Evolutionary conservation across 2,113 vertebrate genomes (phyloP), one percentile per base, ranked within the genome.

Genomic region (Hydrolagus affinis): DNA sequence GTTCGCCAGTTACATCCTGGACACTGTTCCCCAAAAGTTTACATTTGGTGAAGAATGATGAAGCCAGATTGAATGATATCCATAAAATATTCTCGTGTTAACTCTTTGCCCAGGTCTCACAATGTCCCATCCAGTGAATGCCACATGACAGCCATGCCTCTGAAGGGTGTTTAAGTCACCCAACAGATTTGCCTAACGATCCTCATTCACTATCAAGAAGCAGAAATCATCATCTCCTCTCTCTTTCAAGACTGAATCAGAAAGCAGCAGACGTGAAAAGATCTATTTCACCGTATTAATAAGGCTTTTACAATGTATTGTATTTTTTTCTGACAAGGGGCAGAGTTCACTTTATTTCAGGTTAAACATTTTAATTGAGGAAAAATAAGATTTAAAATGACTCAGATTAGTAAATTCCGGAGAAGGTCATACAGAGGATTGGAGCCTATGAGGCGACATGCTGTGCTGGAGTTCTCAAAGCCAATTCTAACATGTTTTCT

Each of bases 401-500:
- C 17, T 17, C 10, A 66, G 59, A 68, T 32, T 25, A 17, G 62
- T 10, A 14, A 28, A 83, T 83, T 15, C 4, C 8, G 1, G 15
- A 32, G 28, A 66, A 32, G 23, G 7, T 62, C 11, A 11, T 2
- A 11, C 60, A 30, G 78, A 83, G 62, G 60, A 83, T 44, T 44
- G 30, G 56, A 30, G 60, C 17, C 44, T 44, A 3, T 28, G 25
- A 83, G 25, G 25, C 8, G 23, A 30, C 14, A 28, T 15, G 30
- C 60, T 66, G 62, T 7, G 56, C 14, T 80, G 57, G 23, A 75
- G 71, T 74, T 15, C 23, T 17, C 70, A 59, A 17, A 25, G 59
- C 71, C 85, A 75, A 75, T 86, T 86, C 28, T 60, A 71, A 74
- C 71, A 86, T 30, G 25, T 86, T 56, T 62, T 62, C 85, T 44